Evolutionary conservation across 2,888 invertebrate genomes (phyloP), one percentile per base, ranked within the genome.

Genomic region (Gari tellinella): DNA sequence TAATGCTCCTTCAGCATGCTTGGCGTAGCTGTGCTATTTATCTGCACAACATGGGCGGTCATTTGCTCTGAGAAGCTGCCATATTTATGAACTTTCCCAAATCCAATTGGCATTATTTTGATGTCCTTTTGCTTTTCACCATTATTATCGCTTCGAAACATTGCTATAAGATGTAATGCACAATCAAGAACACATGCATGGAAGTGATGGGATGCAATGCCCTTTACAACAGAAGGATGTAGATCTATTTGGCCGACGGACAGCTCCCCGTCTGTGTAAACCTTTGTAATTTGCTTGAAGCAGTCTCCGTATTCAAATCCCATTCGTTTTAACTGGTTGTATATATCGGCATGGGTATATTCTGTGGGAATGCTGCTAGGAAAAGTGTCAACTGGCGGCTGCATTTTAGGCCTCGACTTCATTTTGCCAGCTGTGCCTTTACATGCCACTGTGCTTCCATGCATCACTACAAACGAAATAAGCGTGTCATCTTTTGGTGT

Each of bases 171-270:
- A 25, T 64, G 64, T 3, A 64, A 31, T 23, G 48, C 37, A 8
- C 48, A 46, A 40, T 64, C 64, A 17, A 64, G 38, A n/a, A 64
- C 25, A n/a, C 55, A 55, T 0, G 64, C 55, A 55, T 64, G 64
- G 7, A 64, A 10, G 25, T 31, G 21, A n/a, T 45, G 31, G 26
- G 31, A 17, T 25, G 4, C 8, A 5, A 55, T 10, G 10, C 38
- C 26, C 14, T 37, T 7, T 12, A 31, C n/a, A 4, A 64, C 46
- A 5, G 15, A 15, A n/a, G 31, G 17, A 8, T 51, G 49, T 8
- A 61, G 8, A 12, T 2, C 12, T 15, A 23, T 14, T 3, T 21
- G n/a, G 10, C 38, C 4, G 10, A 56, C 14, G 25, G 41, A 19
- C 15, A 7, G 23, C 2, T 21, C 19, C 0, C n/a, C 25, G 25